A percentile compares a stretch with the other conserved stretches of the same genome.
phyloP scores from a whole-genome alignment of 2,888 invertebrate species.

The Lasioglossum figueresi region DNA sequence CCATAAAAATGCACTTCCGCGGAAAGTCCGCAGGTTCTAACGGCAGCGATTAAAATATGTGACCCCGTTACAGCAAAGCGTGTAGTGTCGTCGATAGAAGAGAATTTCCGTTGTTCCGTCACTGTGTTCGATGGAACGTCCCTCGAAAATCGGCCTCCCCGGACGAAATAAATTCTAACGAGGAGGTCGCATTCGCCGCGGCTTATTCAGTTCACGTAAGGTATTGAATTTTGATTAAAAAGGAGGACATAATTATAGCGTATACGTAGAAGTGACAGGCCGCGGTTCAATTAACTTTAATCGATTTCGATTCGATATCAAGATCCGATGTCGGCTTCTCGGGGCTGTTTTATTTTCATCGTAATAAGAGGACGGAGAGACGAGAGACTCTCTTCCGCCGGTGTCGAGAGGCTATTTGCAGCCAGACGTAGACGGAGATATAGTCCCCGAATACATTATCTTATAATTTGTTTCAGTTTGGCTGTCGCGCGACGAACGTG shows the following conservation, averaged over 20 bases:
- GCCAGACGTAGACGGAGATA: conserved; percentile 7
- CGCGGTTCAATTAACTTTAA: background rate
- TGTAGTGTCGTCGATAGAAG: background rate
- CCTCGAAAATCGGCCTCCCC: background rate
- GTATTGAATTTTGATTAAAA: conserved; percentile 5
- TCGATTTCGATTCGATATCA: background rate
- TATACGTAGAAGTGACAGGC: background rate
- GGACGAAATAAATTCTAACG: background rate
- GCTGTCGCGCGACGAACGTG: conserved; percentile 1
- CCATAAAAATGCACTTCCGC: background rate
- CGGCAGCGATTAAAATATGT: background rate
- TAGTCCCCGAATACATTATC: conserved; percentile 6
- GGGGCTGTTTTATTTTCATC: conserved; percentile 8
- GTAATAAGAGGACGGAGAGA: background rate
- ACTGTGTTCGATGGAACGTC: background rate
- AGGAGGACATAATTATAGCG: background rate
- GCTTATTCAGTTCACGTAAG: background rate
- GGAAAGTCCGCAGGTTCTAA: background rate
- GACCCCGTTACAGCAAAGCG: background rate
- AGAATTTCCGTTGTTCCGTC: background rate
- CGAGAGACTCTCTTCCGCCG: background rate
- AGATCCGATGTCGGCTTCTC: background rate
- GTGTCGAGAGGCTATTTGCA: conserved; percentile 17
- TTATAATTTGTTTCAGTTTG: conserved; percentile 22
- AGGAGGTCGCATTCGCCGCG: background rate